A percentile compares a stretch with the other conserved stretches of the same genome.
Conservation (phyloP, 2,888 invertebrate genomes). For the Dugesia japonica region DNA sequence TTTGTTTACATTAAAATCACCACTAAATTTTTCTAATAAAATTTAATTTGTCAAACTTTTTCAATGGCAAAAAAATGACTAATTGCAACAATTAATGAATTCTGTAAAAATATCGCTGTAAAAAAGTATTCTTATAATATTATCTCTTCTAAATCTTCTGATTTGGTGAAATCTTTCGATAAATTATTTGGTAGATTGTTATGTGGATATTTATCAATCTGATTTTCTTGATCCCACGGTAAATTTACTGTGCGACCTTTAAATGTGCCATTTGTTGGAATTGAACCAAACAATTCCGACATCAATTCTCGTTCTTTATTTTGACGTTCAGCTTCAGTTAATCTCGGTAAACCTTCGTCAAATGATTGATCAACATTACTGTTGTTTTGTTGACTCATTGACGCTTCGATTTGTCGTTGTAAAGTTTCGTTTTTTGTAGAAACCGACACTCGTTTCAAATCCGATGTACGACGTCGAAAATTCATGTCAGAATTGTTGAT, state of each 20-base stretch:
- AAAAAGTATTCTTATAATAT: neutral
- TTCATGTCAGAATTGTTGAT: neutral
- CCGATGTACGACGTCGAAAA: neutral
- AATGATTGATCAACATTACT: neutral
- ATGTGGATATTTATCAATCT: neutral
- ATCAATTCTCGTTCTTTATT: neutral
- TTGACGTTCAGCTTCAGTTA: neutral
- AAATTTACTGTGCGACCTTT: neutral
- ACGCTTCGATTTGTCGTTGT: neutral
- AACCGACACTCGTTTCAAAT: neutral
- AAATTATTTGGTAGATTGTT: neutral
- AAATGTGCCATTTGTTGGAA: neutral
- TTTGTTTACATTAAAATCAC: neutral
- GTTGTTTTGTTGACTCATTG: neutral
- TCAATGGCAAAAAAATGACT: neutral
- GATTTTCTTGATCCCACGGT: neutral
- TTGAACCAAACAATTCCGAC: neutral
- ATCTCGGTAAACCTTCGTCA: neutral
- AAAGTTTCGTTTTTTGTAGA: neutral
- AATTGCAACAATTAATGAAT: too few species aligned
- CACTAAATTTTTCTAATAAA: neutral
- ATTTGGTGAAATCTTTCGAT: neutral
- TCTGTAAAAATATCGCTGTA: too few species aligned
- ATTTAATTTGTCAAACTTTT: neutral
- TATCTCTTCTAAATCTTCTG: neutral